Base-by-base conservation (phyloP, 2,797 vertebrate genomes). In the Coregonus sp. region DNA sequence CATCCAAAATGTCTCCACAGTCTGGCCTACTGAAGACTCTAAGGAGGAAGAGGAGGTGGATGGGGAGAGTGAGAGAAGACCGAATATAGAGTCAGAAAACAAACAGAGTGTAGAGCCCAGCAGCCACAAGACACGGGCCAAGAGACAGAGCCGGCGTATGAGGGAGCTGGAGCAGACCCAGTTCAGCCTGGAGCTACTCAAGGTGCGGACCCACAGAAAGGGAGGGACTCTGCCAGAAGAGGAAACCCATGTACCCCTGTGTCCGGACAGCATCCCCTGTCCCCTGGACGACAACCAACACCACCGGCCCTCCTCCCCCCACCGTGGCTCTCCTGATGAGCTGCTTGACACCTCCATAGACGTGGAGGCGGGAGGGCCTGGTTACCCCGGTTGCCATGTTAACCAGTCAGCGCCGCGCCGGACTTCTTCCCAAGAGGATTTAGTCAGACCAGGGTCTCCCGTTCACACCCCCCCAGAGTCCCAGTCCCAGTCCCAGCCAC, bases 101-200 rank as follows among this genome's bases (percentile, higher is more conserved):
- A 47, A 9, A 47, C 40, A 47, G 40, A 47, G 40, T 11, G 11
- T 47, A 47, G 40, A 89, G 72, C 72, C 35, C 0, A 95, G 95
- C 79, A 59, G 18, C 56, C 94, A 94, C 50, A 98, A 95, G 84
- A 98, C 92, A 74, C 93, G 98, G 40, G 96, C 97, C 1, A 99
- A 99, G 83, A 94, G 98, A 77, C 96, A 98, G 88, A 99, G 96
- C 89, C 91, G 97, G 61, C 94, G 98, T 71, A 98, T 98, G 96
- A 94, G 98, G 78, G 98, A 99, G 78, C 91, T 99, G 85, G 97
- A 99, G 37, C 98, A 99, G 88, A 97, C 97, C 0, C 95, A 96
- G 75, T 99, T 99, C 89, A 98, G 97, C 87, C 84, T 99, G 87
- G 96, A 98, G 87, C 90, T 99, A 54, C 94, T 98, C 0, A 99